Evolutionary conservation across 2,888 invertebrate genomes (phyloP).

Genomic region (Drosophila koepferae): DNA sequence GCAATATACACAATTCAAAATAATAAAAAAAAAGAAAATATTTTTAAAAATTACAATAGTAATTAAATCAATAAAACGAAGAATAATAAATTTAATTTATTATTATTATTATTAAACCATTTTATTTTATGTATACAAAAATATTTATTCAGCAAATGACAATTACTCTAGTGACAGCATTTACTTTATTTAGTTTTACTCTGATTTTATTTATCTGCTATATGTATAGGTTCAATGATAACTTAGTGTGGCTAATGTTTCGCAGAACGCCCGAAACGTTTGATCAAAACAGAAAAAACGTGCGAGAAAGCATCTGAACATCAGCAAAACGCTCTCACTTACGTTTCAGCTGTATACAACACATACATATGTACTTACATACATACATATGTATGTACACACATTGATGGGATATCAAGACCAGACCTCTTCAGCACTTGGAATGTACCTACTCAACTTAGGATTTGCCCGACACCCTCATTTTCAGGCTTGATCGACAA

Average conservation of each 20-base stretch:
- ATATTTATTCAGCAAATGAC: neutral
- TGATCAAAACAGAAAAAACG: conserved; percentile 45
- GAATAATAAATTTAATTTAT: neutral
- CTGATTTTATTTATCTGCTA: neutral
- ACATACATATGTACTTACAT: neutral
- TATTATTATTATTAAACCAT: neutral
- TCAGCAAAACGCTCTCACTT: conserved; percentile 32
- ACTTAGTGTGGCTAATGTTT: neutral
- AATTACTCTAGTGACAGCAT: neutral
- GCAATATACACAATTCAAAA: neutral
- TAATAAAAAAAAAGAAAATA: neutral
- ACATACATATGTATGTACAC: too few species aligned
- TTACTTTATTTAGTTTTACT: neutral
- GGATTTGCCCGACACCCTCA: neutral
- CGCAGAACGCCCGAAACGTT: conserved; percentile 40
- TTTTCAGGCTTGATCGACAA: neutral
- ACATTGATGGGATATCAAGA: too few species aligned
- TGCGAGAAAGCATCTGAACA: conserved; percentile 50
- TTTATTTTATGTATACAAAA: neutral
- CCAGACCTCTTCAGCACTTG: neutral
- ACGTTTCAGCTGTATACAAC: conserved; percentile 20
- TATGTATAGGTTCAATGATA: neutral
- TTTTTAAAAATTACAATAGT: neutral
- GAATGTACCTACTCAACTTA: neutral
- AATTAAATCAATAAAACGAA: neutral